phyloP scores from a whole-genome alignment of 2,113 vertebrate species.

The Perognathus longimembris region DNA sequence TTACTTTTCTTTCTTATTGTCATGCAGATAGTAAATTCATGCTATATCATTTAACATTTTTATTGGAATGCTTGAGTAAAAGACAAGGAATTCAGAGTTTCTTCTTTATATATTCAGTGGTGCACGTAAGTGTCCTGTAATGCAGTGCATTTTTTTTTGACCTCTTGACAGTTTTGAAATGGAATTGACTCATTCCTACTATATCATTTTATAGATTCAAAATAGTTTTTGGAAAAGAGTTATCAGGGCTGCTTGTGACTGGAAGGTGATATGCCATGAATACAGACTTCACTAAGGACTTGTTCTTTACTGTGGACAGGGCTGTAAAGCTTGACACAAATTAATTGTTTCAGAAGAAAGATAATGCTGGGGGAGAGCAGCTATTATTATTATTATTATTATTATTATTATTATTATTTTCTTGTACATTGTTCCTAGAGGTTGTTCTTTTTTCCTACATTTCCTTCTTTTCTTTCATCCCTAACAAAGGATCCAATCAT shows the following conservation, averaged over 20 bases:
- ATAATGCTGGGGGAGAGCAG: no score
- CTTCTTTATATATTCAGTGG: background rate
- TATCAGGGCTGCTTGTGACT: background rate
- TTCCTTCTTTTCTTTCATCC: background rate
- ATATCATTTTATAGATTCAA: conserved; percentile 35
- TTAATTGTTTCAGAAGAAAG: background rate
- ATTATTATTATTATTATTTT: background rate
- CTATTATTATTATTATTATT: background rate
- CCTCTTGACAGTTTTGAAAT: conserved; percentile 38
- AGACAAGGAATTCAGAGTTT: background rate
- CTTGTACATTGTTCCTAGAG: background rate
- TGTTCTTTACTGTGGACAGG: background rate
- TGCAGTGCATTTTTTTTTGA: background rate
- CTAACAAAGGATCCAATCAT: background rate
- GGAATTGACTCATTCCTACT: conserved; percentile 15
- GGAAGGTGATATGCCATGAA: background rate
- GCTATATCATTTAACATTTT: conserved; percentile 21
- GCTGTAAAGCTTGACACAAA: background rate
- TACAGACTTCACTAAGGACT: conserved; percentile 30
- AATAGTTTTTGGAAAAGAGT: background rate
- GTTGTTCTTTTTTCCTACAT: background rate
- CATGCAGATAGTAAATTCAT: background rate
- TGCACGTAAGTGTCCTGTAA: background rate
- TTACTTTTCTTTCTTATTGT: background rate
- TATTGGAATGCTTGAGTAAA: conserved; percentile 17